Evolutionary conservation across 2,888 invertebrate species (phyloP).

Genomic region (Gryllus longicercus): DNA sequence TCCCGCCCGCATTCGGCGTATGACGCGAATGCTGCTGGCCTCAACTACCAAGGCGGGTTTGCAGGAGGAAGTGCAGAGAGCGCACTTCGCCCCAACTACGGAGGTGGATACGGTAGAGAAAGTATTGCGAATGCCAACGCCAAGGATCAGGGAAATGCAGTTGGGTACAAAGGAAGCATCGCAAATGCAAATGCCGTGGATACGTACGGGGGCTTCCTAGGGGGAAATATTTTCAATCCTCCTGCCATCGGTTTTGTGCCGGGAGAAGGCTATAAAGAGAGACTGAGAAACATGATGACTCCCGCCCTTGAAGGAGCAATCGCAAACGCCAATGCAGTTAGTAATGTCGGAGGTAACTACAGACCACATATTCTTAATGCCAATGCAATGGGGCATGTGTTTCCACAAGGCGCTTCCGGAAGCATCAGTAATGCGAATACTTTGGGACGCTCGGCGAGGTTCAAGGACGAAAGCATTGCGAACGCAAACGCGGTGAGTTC

Average conservation of each 20-base stretch:
- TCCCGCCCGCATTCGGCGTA: no score
- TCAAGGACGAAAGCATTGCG: neutral
- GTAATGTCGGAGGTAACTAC: neutral
- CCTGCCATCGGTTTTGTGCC: neutral
- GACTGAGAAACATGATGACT: no score
- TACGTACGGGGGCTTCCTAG: neutral
- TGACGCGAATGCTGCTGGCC: no score
- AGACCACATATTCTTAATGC: neutral
- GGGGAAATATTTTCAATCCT: neutral
- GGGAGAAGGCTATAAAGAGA: neutral
- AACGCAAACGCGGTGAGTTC: no score
- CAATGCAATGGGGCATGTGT: neutral
- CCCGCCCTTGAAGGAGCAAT: no score
- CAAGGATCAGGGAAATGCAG: neutral
- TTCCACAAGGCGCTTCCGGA: neutral
- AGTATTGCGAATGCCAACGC: no score
- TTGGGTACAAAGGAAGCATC: neutral
- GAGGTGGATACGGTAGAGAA: no score
- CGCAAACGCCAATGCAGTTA: no score
- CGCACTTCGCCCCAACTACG: no score
- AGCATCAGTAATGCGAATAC: neutral
- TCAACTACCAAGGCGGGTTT: no score
- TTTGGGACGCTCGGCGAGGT: neutral
- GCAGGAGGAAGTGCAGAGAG: no score
- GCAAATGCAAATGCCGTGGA: neutral